These are phyloP conservation scores for Orthosia gothica DNA, from an alignment of 2,888 invertebrate species.

Conservation along the genomic window DNA sequence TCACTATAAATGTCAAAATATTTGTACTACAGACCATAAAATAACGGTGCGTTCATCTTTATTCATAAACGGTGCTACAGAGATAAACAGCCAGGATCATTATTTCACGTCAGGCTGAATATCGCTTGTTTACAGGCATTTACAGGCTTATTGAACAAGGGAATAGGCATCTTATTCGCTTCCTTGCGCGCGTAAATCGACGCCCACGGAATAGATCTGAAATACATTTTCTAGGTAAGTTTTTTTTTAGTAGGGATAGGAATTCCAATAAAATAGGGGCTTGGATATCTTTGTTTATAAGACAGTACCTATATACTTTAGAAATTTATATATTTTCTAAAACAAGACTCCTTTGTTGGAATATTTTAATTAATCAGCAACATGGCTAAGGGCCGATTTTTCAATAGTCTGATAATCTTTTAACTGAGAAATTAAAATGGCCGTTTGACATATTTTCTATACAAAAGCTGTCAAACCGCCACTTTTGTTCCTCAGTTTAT, in stretches of 20 bases:
- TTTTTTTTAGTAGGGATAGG: neutral
- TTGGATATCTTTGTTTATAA: neutral
- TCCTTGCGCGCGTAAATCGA: slow-evolving; percentile 37
- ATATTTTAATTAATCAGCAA: no score
- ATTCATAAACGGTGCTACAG: slow-evolving; percentile 4
- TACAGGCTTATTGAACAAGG: slow-evolving; percentile 36
- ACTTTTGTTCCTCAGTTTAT: no score
- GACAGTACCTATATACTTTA: neutral
- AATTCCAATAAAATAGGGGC: slow-evolving; percentile 8
- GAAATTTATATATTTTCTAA: neutral
- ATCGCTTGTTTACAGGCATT: slow-evolving; percentile 39
- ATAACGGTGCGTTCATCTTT: neutral
- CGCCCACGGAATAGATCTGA: slow-evolving; percentile 7
- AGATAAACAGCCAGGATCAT: slow-evolving; percentile 35
- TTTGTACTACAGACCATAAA: slow-evolving; percentile 16
- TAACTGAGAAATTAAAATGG: no score
- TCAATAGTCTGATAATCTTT: no score
- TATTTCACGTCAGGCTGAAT: slow-evolving; percentile 51
- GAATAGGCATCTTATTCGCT: slow-evolving; percentile 32
- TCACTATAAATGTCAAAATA: slow-evolving; percentile 5
- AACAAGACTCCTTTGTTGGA: neutral
- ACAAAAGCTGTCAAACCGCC: no score
- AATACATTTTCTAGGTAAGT: slow-evolving; percentile 8
- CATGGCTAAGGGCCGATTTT: no score
- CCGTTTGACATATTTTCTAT: no score